A percentile compares a stretch with the other conserved stretches of the same genome.
Evolutionary conservation across 2,797 vertebrate species (phyloP).

Genomic region (Paguma larvata): DNA sequence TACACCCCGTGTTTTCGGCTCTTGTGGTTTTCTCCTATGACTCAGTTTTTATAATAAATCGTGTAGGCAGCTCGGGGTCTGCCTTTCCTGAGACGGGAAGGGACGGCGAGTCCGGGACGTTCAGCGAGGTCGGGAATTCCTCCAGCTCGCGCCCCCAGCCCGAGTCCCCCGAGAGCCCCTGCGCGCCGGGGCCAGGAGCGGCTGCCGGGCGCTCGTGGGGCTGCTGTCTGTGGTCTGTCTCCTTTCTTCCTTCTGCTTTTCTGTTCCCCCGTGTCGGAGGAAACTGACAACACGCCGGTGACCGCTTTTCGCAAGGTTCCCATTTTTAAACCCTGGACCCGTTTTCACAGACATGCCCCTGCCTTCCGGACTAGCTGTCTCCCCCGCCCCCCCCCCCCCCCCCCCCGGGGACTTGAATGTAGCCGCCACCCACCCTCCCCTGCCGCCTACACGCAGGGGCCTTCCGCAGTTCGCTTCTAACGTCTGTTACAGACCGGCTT

Average conservation of each 20-base stretch:
- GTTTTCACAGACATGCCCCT: background rate
- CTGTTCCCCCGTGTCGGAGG: background rate
- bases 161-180: too few relatives aligned
- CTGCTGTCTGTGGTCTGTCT: background rate
- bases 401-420: too few relatives aligned
- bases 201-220: background rate
- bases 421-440: background rate
- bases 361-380: background rate
- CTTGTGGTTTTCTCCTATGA: background rate
- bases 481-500: background rate
- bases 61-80: background rate
- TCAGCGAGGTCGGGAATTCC: background rate
- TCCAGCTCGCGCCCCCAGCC: background rate
- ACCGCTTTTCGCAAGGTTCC: background rate
- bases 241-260: background rate
- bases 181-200: background rate
- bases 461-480: background rate
- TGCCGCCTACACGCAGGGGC: fast-evolving
- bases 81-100: background rate
- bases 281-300: background rate
- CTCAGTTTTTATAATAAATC: background rate
- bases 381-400: background rate
- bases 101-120: background rate
- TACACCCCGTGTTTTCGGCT: fast-evolving
- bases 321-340: background rate